Base-by-base conservation (phyloP, 2,888 invertebrate genomes). In the Lumbricus terrestris region DNA sequence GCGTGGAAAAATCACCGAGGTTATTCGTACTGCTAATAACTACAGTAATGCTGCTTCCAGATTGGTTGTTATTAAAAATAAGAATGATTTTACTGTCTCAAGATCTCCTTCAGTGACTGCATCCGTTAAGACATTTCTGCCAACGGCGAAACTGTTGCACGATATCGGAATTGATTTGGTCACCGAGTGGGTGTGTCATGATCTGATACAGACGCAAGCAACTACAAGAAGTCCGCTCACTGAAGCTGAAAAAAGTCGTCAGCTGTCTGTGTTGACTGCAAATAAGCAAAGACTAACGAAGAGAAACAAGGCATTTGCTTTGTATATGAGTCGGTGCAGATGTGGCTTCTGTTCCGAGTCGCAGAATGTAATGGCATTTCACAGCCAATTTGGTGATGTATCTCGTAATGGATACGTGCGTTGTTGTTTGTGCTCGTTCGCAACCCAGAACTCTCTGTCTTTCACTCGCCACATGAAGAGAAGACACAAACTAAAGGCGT, bases 401-500 rank as follows among this genome's bases (percentile, higher is more conserved):
- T 85, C 85, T 35, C 34, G 37, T 85, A 85, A 35, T 33, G 85
- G 37, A 18, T 34, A 85, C 35, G 8, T 5, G 34, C 29, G 6
- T 85, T 85, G 83, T 20, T 83, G 85, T 35, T 15, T 85, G 35
- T 85, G 85, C 85, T 35, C 85, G 23, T 85, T 85, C 37, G 23
- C 16, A 34, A 8, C 85, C 34, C 20, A 37, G 23, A 35, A 85
- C 1, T 20, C 37, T 35, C 34, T 34, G 34, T 34, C 0, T 37
- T 85, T 85, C 85, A 35, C 0, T 85, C 85, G 85, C 37, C 85
- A 85, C 85, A 23, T 85, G 85, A 85, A 85, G 85, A 85, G 85
- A 85, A 29, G 85, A 85, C 85, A 85, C 85, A 85, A 85, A 37
- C 20, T 85, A 11, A 85, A 85, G 34, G 85, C 85, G 18, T 18